Percentiles rank a stretch among this genome's conserved stretches.
Evolutionary conservation across 2,797 vertebrate genomes (phyloP).

Genomic region (Heliangelus exortis): DNA sequence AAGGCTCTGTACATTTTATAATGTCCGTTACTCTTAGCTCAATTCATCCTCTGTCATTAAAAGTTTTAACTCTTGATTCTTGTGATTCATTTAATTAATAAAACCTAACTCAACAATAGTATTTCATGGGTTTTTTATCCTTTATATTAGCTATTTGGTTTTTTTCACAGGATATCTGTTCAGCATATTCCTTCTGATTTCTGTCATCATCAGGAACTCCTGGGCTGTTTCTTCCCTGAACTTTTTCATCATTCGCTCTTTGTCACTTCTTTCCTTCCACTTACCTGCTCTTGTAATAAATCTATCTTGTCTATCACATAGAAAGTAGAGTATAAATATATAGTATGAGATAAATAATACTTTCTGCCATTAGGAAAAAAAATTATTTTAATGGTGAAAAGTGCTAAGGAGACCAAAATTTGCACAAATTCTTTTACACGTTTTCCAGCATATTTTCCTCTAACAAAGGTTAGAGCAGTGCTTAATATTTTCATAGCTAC

Average conservation of each 20-base stretch:
- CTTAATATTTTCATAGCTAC: neutral
- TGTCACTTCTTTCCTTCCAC: neutral
- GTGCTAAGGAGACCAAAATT: neutral
- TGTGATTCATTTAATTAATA: neutral
- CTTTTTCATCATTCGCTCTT: neutral
- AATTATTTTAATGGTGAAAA: neutral
- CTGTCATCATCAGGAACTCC: neutral
- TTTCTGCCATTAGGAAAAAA: neutral
- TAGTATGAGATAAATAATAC: neutral
- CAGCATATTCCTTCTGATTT: neutral
- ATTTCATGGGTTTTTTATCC: neutral
- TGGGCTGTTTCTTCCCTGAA: neutral
- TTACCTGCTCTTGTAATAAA: neutral
- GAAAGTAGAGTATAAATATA: neutral
- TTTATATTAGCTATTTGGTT: neutral
- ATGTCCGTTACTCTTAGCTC: neutral
- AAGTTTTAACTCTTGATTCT: neutral
- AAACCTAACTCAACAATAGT: neutral
- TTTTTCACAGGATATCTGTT: neutral
- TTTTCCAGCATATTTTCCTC: neutral
- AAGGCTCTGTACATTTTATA: neutral
- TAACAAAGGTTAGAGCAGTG: neutral
- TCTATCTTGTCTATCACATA: neutral
- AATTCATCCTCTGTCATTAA: slow-evolving; percentile 3
- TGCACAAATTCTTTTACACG: neutral